Percentiles rank a stretch among this genome's conserved stretches.
phyloP scores from a whole-genome alignment of 1,140 invertebrate species.

The Monochamus saltuarius region DNA sequence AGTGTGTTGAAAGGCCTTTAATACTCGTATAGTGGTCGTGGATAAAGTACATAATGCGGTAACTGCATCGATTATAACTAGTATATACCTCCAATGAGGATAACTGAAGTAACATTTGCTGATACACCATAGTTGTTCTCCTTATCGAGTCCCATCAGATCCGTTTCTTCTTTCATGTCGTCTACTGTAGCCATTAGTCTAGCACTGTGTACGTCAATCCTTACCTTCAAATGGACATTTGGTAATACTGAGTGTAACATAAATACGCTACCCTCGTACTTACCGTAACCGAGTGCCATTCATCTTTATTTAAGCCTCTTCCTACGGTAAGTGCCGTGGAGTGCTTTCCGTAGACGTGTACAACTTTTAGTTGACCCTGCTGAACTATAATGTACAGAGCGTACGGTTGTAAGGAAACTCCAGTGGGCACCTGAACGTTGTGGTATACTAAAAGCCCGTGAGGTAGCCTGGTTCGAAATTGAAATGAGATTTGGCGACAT shows the following conservation, averaged over 20 bases:
- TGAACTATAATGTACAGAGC: conserved; percentile 87
- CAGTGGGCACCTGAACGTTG: conserved; percentile 80
- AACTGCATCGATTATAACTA: background rate
- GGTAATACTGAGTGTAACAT: background rate
- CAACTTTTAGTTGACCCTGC: conserved; percentile 84
- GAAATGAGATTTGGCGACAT: conserved; percentile 83
- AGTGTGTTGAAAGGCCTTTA: no score
- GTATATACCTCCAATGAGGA: conserved; percentile 78
- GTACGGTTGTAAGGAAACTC: conserved; percentile 71
- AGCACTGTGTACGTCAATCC: conserved; percentile 79
- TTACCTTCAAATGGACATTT: conserved; percentile 54
- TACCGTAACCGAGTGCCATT: conserved; percentile 83
- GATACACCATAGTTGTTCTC: conserved; percentile 81
- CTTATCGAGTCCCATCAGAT: conserved; percentile 75
- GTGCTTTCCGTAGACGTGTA: conserved; percentile 85
- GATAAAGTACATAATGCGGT: background rate
- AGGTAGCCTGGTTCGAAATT: conserved; percentile 81
- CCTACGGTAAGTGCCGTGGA: conserved; percentile 83
- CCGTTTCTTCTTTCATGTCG: conserved; percentile 74
- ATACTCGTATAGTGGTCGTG: no score
- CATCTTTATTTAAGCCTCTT: conserved; percentile 82
- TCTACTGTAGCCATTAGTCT: conserved; percentile 82
- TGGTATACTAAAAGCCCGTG: conserved; percentile 86
- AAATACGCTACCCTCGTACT: conserved; percentile 33
- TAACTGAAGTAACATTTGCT: conserved; percentile 80